These are phyloP conservation scores for Pedionomus torquatus DNA, from an alignment of 2,113 vertebrate genomes.

Conservation along the genomic window DNA sequence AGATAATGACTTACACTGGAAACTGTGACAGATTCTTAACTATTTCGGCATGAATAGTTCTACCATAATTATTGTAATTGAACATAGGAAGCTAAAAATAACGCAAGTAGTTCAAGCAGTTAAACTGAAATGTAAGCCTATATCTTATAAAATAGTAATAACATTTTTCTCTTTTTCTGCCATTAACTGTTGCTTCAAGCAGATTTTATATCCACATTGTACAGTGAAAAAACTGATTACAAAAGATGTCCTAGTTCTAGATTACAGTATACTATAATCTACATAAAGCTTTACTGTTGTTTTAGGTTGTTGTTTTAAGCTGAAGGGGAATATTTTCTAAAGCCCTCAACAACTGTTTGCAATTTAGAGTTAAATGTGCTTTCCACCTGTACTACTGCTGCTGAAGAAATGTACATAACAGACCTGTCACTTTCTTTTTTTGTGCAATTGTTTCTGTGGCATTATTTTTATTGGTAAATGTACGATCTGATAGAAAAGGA, in stretches of 20 bases:
- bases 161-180: slow-evolving; percentile 26
- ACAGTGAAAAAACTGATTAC: slow-evolving; percentile 11
- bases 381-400: slow-evolving; percentile 8
- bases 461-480: slow-evolving; percentile 80
- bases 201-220: neutral
- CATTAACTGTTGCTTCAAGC: slow-evolving; percentile 44
- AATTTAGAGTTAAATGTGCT: slow-evolving; percentile 63
- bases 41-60: neutral
- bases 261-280: slow-evolving; percentile 49
- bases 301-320: slow-evolving; percentile 61
- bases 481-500: slow-evolving; percentile 80
- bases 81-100: slow-evolving; percentile 21
- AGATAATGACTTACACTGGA: neutral
- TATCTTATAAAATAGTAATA: slow-evolving; percentile 42
- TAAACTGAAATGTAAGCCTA: slow-evolving; percentile 34
- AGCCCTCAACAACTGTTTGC: slow-evolving; percentile 56
- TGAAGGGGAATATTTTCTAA: slow-evolving; percentile 55
- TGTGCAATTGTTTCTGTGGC: slow-evolving; percentile 77
- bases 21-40: neutral
- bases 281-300: slow-evolving; percentile 56
- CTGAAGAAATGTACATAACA: slow-evolving; percentile 62
- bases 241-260: slow-evolving; percentile 25
- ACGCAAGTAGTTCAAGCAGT: slow-evolving; percentile 30
- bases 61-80: slow-evolving; percentile 8
- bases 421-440: slow-evolving; percentile 80